Evolutionary conservation across 1,140 invertebrate species (phyloP).

Genomic region (Myzus persicae): DNA sequence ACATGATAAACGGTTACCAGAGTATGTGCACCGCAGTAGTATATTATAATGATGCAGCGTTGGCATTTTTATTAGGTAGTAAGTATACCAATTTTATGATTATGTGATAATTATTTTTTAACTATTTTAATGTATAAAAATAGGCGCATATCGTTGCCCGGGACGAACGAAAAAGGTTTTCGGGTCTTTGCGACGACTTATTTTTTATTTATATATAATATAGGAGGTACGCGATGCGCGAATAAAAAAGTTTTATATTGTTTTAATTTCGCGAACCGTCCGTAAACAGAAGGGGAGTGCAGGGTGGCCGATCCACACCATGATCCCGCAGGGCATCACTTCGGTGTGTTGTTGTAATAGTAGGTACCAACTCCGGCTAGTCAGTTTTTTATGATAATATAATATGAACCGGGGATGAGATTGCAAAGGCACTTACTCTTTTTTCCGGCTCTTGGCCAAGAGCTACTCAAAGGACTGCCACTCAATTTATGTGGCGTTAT

Average conservation of each 20-base stretch:
- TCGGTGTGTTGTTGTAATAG: neutral
- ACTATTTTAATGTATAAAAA: neutral
- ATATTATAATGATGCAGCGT: neutral
- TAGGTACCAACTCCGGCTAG: neutral
- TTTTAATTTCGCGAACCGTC: neutral
- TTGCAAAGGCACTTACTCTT: neutral
- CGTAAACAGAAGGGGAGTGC: neutral
- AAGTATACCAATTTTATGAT: neutral
- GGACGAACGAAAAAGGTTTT: neutral
- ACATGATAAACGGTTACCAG: too few species aligned
- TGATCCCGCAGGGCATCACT: neutral
- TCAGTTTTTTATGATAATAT: neutral
- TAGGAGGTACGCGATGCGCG: neutral
- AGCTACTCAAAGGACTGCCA: neutral
- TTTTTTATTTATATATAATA: neutral
- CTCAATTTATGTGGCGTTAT: neutral
- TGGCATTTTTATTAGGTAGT: neutral
- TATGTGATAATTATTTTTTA: neutral
- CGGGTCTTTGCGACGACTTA: neutral
- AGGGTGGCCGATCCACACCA: neutral
- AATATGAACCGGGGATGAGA: neutral
- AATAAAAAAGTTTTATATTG: conserved; percentile 1
- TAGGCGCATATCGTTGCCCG: neutral
- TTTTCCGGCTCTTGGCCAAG: neutral
- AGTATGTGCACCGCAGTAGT: too few species aligned